phyloP scores from a whole-genome alignment of 2,113 vertebrate genomes.

The Albula glossodonta region DNA sequence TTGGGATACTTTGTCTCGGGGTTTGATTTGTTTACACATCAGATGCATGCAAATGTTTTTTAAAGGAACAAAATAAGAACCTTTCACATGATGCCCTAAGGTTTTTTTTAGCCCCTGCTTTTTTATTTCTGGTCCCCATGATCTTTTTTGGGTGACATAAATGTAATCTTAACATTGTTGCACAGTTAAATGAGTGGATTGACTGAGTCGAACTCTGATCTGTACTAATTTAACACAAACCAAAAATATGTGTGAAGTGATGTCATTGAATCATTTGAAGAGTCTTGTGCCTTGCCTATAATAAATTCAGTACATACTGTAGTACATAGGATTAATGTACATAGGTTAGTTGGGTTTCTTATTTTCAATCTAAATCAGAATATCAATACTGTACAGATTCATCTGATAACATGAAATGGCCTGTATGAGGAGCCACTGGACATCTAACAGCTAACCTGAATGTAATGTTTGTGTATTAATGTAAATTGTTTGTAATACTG shows the following conservation, averaged over 20 bases:
- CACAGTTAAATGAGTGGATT: not conserved
- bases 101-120: not conserved
- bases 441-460: not conserved
- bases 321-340: not conserved
- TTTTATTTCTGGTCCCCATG: not conserved
- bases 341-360: not conserved
- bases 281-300: slow-evolving; percentile 10
- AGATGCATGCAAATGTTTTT: not conserved
- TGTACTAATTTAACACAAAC: not conserved
- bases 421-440: not conserved
- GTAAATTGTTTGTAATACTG: not conserved
- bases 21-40: not conserved
- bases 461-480: not conserved
- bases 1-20: not conserved
- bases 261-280: not conserved
- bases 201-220: not conserved
- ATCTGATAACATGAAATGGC: not conserved
- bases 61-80: not conserved
- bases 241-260: not conserved
- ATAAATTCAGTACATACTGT: not conserved
- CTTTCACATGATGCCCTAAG: not conserved
- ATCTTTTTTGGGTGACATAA: not conserved
- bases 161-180: not conserved
- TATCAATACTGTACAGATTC: not conserved
- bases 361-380: not conserved